These are phyloP conservation scores for Matsumyia berberina DNA, from an alignment of 2,888 invertebrate genomes.

Conservation along the genomic window DNA sequence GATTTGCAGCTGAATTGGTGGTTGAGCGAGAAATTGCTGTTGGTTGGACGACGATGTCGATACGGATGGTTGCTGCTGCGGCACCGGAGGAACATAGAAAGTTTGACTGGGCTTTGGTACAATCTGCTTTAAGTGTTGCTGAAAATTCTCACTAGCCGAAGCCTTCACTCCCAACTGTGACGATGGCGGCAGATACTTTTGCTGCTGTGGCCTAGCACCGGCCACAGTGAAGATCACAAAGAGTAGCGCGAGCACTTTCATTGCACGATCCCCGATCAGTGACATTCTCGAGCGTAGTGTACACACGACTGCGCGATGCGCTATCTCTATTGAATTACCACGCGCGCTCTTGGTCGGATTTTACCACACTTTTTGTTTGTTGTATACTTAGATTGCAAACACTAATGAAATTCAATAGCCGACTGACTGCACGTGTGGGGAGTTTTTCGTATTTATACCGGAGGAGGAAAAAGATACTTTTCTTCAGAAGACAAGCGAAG, in stretches of 20 bases:
- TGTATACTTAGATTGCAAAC: slow-evolving; percentile 48
- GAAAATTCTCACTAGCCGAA: slow-evolving; percentile 11
- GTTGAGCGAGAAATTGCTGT: slow-evolving; percentile 52
- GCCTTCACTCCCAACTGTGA: slow-evolving; percentile 1
- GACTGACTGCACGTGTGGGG: slow-evolving; percentile 72
- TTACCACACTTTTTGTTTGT: slow-evolving; percentile 17
- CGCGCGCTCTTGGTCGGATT: slow-evolving; percentile 16
- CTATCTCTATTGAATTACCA: slow-evolving; percentile 36
- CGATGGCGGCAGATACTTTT: slow-evolving; percentile 47
- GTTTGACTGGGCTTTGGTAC: slow-evolving; percentile 39
- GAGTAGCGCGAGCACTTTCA: slow-evolving; percentile 52
- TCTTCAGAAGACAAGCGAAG: slow-evolving; percentile 17
- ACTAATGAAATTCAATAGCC: slow-evolving; percentile 76
- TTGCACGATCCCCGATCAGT: slow-evolving; percentile 56
- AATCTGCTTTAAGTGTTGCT: slow-evolving; percentile 6
- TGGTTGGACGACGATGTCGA: slow-evolving; percentile 32
- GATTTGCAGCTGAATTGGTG: slow-evolving; percentile 72
- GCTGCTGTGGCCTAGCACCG: slow-evolving; percentile 61
- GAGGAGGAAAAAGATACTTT: slow-evolving; percentile 44
- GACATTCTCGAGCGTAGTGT: slow-evolving; percentile 45
- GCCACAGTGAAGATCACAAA: slow-evolving; percentile 25
- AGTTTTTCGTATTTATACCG: slow-evolving; percentile 73
- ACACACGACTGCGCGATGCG: slow-evolving; percentile 17
- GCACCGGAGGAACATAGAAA: slow-evolving; percentile 53
- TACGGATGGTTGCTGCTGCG: slow-evolving; percentile 21